phyloP scores from a whole-genome alignment of 2,113 vertebrate genomes.

The Anhinga rufa region DNA sequence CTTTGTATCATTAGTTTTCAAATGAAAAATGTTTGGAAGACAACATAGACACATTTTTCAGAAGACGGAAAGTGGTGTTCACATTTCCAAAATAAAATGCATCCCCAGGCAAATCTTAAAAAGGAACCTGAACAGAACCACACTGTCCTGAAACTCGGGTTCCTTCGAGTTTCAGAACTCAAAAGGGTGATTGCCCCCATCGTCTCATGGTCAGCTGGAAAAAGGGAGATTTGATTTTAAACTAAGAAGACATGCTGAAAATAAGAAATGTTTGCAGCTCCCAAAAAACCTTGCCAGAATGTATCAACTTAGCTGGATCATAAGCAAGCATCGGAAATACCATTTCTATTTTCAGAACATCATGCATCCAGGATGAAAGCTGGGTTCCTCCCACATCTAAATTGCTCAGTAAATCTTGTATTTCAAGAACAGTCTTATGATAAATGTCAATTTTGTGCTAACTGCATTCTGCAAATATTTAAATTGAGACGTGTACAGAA shows the following conservation, averaged over 20 bases:
- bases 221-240: neutral
- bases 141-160: neutral
- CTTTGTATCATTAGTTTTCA: neutral
- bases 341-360: constrained; percentile 61
- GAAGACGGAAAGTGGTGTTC: neutral
- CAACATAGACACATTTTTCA: neutral
- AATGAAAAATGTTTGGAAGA: neutral
- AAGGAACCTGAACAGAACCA: neutral
- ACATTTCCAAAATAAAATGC: neutral
- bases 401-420: constrained; percentile 47
- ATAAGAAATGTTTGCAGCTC: neutral
- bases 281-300: constrained; percentile 5
- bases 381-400: constrained; percentile 47
- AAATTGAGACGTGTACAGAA: neutral
- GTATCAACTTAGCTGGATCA: constrained; percentile 46
- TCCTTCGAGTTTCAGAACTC: neutral
- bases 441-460: constrained; percentile 42
- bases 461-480: constrained; percentile 25
- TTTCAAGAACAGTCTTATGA: constrained; percentile 37
- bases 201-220: neutral
- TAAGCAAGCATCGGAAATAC: constrained; percentile 53
- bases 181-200: neutral
- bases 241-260: neutral
- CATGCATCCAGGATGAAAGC: constrained; percentile 45
- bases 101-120: neutral